Evolutionary conservation across 1,140 invertebrate species (phyloP), one percentile per base, ranked within the genome.

Genomic region (Brachionus paranguensis): DNA sequence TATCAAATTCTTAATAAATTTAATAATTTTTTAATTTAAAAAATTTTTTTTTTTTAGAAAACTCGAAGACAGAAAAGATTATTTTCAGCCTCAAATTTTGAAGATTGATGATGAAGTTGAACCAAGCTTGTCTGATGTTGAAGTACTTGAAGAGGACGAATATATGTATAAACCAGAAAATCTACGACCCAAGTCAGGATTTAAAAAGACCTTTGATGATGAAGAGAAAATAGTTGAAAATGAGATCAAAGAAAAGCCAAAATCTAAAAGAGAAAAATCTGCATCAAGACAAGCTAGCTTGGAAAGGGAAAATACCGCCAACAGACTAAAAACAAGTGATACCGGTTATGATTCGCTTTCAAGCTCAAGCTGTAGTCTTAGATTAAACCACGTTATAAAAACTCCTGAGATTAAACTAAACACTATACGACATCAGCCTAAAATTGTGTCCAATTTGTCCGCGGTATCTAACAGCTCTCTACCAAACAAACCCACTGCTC

Each of bases 261-360:
- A 70, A 43, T 33, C 20, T 11, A 76, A 50, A 76, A 76, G 47
- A 76, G 45, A 50, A 29, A 76, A 76, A 76, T 27, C 72, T n/a
- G 20, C 37, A 6, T 43, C 33, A 45, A 74, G 10, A 20, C n/a
- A 14, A 20, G 33, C 17, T 8, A 47, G 17, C 27, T 41, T 60
- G 7, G 64, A 64, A 81, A 81, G 78, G 64, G 78, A 64, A n/a
- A 64, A 45, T 47, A 47, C 50, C 11, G 14, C 53, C 5, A 60
- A 55, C 53, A 37, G 78, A 64, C 4, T 81, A 33, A 81, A 47
- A 81, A 81, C 78, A 43, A 45, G 50, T 45, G 78, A 81, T 41
- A 81, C 78, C 78, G 78, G 78, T 81, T 81, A 81, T 37, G 78
- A 81, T 20, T 81, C 78, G 37, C 17, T 55, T 20, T 64, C 78